phyloP scores from a whole-genome alignment of 2,888 invertebrate genomes.

The Troides helena region DNA sequence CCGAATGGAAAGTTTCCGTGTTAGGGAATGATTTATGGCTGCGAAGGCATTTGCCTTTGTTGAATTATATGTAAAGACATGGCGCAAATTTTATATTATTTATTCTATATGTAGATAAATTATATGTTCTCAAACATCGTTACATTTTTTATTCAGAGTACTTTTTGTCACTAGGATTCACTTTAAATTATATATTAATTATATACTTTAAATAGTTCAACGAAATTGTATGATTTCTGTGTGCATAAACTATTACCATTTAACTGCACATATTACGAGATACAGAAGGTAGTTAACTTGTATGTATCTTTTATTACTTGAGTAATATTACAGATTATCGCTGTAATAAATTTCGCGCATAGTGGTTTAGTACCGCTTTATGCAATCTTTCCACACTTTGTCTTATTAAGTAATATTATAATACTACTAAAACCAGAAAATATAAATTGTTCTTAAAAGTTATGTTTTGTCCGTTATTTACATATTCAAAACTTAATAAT shows the following conservation, averaged over 20 bases:
- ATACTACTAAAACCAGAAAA: neutral
- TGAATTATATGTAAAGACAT: neutral
- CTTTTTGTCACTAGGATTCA: neutral
- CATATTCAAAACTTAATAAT: neutral
- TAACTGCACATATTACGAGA: conserved; percentile 42
- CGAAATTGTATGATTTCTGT: neutral
- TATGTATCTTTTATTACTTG: conserved; percentile 66
- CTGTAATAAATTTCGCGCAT: conserved; percentile 45
- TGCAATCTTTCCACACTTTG: conserved; percentile 31
- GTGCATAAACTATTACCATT: conserved; percentile 13
- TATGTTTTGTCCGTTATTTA: neutral
- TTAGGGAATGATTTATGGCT: conserved; percentile 53
- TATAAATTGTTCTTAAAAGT: too few species aligned
- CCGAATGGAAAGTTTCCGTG: conserved; percentile 54
- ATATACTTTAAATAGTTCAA: neutral
- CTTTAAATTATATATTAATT: neutral
- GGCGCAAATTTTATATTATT: neutral
- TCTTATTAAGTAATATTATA: conserved; percentile 7
- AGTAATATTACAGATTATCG: conserved; percentile 70
- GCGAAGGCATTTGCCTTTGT: conserved; percentile 39
- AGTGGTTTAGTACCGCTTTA: conserved; percentile 39
- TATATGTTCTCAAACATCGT: neutral
- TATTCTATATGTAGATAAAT: neutral
- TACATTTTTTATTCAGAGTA: too few species aligned
- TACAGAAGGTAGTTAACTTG: conserved; percentile 55